Conservation (phyloP, 2,888 invertebrate species). For the Sarcophaga caerulescens region DNA sequence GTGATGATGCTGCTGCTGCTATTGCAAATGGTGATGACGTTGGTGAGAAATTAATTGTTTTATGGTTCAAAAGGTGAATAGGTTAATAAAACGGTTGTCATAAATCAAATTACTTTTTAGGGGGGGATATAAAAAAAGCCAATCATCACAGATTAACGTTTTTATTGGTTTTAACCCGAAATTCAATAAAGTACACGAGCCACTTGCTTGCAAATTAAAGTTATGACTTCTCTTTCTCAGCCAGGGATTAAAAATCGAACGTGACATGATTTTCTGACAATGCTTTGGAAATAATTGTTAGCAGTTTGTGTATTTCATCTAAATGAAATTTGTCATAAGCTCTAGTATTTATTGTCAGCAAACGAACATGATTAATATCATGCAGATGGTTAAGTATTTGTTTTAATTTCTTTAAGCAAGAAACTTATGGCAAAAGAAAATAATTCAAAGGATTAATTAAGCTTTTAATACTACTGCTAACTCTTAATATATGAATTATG, state of each 20-base stretch:
- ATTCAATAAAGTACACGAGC: slow-evolving; percentile 18
- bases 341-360: not conserved
- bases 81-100: slow-evolving; percentile 43
- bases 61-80: slow-evolving; percentile 43
- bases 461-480: too few species aligned
- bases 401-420: too few species aligned
- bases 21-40: not conserved
- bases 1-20: not conserved
- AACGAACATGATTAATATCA: not conserved
- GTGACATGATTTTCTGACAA: not conserved
- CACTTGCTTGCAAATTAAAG: slow-evolving; percentile 9
- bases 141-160: slow-evolving; percentile 36
- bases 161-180: slow-evolving; percentile 28
- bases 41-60: slow-evolving; percentile 54
- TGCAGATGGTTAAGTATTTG: too few species aligned
- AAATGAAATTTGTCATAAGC: not conserved
- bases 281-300: not conserved
- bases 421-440: too few species aligned
- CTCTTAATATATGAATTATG: too few species aligned
- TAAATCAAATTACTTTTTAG: slow-evolving; percentile 40
- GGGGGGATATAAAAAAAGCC: not conserved
- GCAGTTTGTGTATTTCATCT: not conserved
- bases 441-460: too few species aligned
- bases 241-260: not conserved
- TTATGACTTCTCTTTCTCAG: not conserved